These are phyloP conservation scores for Neelides folsomi DNA, from an alignment of 2,888 invertebrate species.

Conservation along the genomic window DNA sequence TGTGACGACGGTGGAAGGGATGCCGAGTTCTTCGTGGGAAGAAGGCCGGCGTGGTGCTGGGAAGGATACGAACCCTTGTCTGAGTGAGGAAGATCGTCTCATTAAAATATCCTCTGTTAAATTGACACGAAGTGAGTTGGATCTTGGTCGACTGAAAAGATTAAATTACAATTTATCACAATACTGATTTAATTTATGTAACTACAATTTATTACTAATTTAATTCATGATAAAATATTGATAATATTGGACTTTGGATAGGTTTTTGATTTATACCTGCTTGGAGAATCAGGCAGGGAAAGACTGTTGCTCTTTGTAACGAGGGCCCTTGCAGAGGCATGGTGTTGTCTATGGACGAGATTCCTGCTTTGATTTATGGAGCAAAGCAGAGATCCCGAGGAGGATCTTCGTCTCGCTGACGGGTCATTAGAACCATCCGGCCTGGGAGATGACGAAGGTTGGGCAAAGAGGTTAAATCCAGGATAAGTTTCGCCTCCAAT, in stretches of 20 bases:
- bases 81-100: conserved; percentile 66
- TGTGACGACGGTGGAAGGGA: conserved; percentile 20
- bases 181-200: too few relatives aligned
- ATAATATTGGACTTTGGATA: too few relatives aligned
- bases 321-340: conserved; percentile 21
- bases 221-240: too few relatives aligned
- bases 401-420: conserved; percentile 19
- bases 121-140: conserved; percentile 58
- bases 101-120: conserved; percentile 59
- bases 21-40: conserved; percentile 30
- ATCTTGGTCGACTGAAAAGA: conserved; percentile 40
- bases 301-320: conserved; percentile 72
- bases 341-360: conserved; percentile 14
- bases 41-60: conserved; percentile 24
- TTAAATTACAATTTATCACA: not conserved
- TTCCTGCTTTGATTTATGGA: not conserved
- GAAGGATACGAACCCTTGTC: conserved; percentile 54
- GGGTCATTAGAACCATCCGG: conserved; percentile 32
- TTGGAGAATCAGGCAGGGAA: conserved; percentile 61
- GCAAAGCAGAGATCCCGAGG: conserved; percentile 16
- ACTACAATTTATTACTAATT: too few relatives aligned
- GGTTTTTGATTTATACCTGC: conserved; percentile 13
- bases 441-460: conserved; percentile 48
- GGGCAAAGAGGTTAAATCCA: conserved; percentile 58
- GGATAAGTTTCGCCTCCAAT: conserved; percentile 41